These are phyloP conservation scores for Cosmia trapezina DNA, from an alignment of 2,888 invertebrate genomes.

Conservation along the genomic window DNA sequence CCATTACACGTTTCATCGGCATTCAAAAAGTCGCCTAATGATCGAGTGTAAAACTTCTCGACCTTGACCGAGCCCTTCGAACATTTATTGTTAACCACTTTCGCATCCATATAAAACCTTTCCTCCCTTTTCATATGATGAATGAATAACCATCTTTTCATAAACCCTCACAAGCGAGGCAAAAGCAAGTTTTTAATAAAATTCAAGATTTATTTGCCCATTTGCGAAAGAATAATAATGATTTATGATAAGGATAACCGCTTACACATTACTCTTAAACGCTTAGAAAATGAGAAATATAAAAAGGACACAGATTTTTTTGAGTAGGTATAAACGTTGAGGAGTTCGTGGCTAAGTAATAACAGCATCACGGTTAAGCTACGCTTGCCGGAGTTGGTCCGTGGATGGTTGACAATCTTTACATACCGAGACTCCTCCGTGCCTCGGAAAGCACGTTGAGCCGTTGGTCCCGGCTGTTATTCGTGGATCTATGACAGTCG, in stretches of 20 bases:
- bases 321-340: too few species aligned
- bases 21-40: too few species aligned
- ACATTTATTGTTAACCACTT: conserved; percentile 6
- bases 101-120: conserved; percentile 8
- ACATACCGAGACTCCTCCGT: too few species aligned
- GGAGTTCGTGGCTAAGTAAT: too few species aligned
- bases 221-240: conserved; percentile 24
- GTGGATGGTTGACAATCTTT: too few species aligned
- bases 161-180: not conserved
- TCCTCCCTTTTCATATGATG: conserved; percentile 24
- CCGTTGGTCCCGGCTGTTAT: too few species aligned
- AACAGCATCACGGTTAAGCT: too few species aligned
- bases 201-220: conserved; percentile 27
- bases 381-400: too few species aligned
- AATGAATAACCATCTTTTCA: conserved; percentile 32
- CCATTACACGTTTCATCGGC: too few species aligned
- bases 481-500: too few species aligned
- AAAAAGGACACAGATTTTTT: not conserved
- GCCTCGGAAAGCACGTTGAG: too few species aligned
- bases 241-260: conserved; percentile 48
- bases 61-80: not conserved
- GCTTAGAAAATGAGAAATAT: conserved; percentile 3
- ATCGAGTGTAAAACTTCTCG: not conserved
- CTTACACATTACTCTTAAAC: conserved; percentile 23
- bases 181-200: conserved; percentile 31